Percentiles rank a stretch among this genome's conserved stretches.
phyloP scores from a whole-genome alignment of 2,888 invertebrate species.

The Ochropleura leucogaster region DNA sequence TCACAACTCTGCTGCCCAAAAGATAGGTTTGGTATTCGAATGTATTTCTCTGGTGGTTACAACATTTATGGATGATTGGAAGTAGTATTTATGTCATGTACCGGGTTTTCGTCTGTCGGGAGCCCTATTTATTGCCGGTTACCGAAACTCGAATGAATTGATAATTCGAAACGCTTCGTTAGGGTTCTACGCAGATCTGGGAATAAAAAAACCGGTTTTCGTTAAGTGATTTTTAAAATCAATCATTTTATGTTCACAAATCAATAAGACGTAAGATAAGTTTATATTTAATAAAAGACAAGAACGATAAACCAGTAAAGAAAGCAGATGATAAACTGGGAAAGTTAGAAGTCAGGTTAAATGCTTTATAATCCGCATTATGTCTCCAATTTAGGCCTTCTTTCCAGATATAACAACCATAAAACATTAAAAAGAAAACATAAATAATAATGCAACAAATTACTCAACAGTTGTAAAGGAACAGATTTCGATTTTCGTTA shows the following conservation, averaged over 20 bases:
- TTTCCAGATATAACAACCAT: no score
- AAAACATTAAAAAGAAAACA: no score
- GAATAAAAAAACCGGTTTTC: slow-evolving; percentile 5
- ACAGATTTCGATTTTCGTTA: no score
- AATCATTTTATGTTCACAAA: no score
- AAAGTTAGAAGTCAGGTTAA: no score
- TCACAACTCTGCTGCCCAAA: slow-evolving; percentile 48
- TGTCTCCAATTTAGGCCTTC: no score
- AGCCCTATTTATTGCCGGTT: slow-evolving; percentile 84
- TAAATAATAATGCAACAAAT: no score
- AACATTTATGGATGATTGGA: slow-evolving; percentile 56
- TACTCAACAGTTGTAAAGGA: no score
- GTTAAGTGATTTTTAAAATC: neutral
- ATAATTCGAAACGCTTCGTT: slow-evolving; percentile 70
- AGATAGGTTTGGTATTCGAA: slow-evolving; percentile 45
- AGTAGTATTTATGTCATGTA: slow-evolving; percentile 83
- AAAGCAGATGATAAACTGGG: neutral
- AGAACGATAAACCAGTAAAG: neutral
- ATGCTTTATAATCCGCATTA: no score
- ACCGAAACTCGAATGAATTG: slow-evolving; percentile 85
- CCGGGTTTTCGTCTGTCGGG: slow-evolving; percentile 82
- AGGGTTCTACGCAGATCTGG: slow-evolving; percentile 28
- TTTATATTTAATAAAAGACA: neutral
- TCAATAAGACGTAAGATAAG: no score
- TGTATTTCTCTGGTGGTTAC: slow-evolving; percentile 37